Percentiles rank a stretch among this genome's conserved stretches.
phyloP scores from a whole-genome alignment of 2,113 vertebrate species.

The Pelecanus crispus region DNA sequence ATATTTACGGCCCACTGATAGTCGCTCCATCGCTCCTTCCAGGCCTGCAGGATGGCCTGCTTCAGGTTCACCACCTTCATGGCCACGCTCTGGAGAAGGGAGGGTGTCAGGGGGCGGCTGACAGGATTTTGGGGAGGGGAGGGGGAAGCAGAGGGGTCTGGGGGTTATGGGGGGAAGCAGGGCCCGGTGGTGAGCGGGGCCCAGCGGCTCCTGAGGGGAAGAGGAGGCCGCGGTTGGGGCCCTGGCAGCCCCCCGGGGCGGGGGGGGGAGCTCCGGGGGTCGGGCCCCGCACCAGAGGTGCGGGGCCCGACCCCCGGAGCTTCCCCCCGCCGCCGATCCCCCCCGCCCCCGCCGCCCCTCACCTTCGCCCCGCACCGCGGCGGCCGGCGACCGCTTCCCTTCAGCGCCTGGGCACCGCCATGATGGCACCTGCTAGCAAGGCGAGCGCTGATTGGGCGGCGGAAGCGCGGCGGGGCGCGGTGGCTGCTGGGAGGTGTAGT shows the following conservation, averaged over 20 bases:
- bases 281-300: background rate
- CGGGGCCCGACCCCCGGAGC: background rate
- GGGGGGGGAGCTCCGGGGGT: background rate
- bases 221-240: background rate
- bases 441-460: conserved; percentile 28
- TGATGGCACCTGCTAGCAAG: conserved; percentile 28
- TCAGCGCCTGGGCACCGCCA: conserved; percentile 44
- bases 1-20: conserved; percentile 98
- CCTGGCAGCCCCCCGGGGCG: background rate
- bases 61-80: conserved; percentile 98
- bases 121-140: background rate
- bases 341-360: background rate
- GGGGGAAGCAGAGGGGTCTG: background rate
- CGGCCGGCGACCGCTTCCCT: background rate
- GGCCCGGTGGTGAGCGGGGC: background rate
- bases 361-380: background rate
- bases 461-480: background rate
- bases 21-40: conserved; percentile 97
- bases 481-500: conserved; percentile 60
- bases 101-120: background rate
- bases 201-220: background rate
- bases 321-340: too few species aligned
- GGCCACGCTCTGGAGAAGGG: background rate
- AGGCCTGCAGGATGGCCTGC: conserved; percentile 95
- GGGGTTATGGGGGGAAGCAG: background rate